Base-by-base conservation (phyloP, 2,797 vertebrate species). In the Erpetoichthys calabaricus region DNA sequence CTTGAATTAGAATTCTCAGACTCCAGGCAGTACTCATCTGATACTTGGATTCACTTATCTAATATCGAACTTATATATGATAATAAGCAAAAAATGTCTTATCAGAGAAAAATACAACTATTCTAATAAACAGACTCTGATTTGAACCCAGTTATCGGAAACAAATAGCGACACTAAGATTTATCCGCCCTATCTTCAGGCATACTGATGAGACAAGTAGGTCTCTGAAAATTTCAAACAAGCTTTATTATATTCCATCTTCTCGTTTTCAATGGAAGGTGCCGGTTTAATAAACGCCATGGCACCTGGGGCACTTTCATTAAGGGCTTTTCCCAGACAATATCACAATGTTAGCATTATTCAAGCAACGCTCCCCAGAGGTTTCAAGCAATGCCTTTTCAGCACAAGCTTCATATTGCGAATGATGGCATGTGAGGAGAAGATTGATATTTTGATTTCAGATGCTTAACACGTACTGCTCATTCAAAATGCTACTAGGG, bases 281-380 rank as follows among this genome's bases (percentile, higher is more conserved):
- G 75, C 70, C 43, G 65, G 79, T 85, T 86, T 80, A 80, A 78
- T 81, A 82, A 82, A 83, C 80, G 71, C 77, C 69, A 62, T 70
- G 77, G 79, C 86, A 90, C 87, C 86, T 88, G 82, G 86, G 89
- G 86, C 87, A 79, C 78, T 91, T 92, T 91, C 86, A 91, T 91
- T 89, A 91, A 82, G 75, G 80, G 74, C 74, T 75, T 76, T 82
- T 81, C 79, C 72, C 70, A 75, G 78, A 81, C 74, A 77, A 80
- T 80, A 80, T 77, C 73, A 71, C 69, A 64, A 67, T 80, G 83
- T 87, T 83, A 87, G 81, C 75, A 80, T 69, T 79, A 69, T 67
- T 73, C 67, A 70, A 67, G 56, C 69, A 58, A 53, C 53, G 57
- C 60, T 77, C 82, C 73, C 83, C 61, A 54, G 83, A 79, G 84